phyloP scores from a whole-genome alignment of 2,797 vertebrate species.

The Streptopelia turtur region DNA sequence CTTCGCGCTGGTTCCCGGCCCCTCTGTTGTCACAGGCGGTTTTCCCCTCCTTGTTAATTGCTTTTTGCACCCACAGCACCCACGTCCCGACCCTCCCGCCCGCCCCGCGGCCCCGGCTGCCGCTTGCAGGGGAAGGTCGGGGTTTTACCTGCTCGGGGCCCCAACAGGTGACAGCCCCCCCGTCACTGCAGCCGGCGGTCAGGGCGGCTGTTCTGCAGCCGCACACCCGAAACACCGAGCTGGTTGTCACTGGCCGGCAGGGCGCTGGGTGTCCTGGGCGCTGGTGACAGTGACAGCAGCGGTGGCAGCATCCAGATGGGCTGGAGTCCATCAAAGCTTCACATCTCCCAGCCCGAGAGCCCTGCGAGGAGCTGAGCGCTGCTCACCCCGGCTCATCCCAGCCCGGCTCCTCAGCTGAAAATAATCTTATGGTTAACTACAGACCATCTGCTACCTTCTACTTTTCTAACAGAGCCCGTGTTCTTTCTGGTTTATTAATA shows the following conservation, averaged over 20 bases:
- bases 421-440: not conserved
- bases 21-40: not conserved
- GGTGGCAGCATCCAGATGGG: not conserved
- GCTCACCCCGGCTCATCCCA: not conserved
- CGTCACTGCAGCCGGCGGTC: too few relatives aligned
- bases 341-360: not conserved
- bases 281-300: too few relatives aligned
- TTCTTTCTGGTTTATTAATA: conserved; percentile 42
- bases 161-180: too few relatives aligned
- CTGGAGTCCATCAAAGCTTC: not conserved
- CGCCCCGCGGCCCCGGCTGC: too few relatives aligned
- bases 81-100: too few relatives aligned
- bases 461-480: not conserved
- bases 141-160: not conserved
- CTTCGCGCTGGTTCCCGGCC: not conserved
- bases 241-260: not conserved
- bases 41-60: not conserved
- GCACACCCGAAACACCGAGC: not conserved
- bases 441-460: conserved; percentile 26
- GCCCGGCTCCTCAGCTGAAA: not conserved
- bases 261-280: not conserved
- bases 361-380: not conserved
- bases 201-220: not conserved
- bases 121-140: too few relatives aligned
- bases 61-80: not conserved